Base-by-base conservation (phyloP, 2,888 invertebrate species). In the Theretra japonica region DNA sequence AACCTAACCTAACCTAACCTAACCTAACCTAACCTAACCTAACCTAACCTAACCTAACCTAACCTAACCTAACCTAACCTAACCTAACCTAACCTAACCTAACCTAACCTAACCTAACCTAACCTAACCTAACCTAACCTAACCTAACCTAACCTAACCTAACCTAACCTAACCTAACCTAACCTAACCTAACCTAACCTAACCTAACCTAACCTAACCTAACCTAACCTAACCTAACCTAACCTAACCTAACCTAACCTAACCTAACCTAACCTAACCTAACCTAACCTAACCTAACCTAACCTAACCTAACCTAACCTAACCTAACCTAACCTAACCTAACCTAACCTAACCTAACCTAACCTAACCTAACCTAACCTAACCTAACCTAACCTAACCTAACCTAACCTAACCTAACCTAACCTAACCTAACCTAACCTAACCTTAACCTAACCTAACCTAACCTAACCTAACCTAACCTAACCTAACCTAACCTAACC, bases 281-380 rank as follows among this genome's bases (percentile, higher is more conserved):
- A 59, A 59, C 59, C 59, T 59, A 59, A 59, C 59, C 59, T 68
- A 68, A 68, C 68, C 68, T 68, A 50, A 68, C 68, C 68, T 68
- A 69, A 56, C 57, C 69, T 69, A 69, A 69, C 69, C 69, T 69
- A 69, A 69, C 69, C 69, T 69, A 69, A 69, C 69, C 69, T 69
- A 69, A 56, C 69, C 56, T 69, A 69, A 69, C 69, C 56, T 69
- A 69, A 69, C 69, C 69, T 69, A 69, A 69, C 56, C 69, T 56
- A 69, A 69, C 69, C 69, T 69, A 69, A 69, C 69, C 69, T 69
- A 69, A 69, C 69, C 76, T 74, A 74, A 76, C 74, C 76, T 74
- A 74, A 76, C 74, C 76, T 75, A 75, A 75, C 75, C 75, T 75
- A 75, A 75, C 75, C 75, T 75, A 56, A 56, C 56, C 56, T 56